Percentiles rank a stretch among this genome's conserved stretches.
Conservation (phyloP, 2,113 vertebrate species). For the Halichoeres trimaculatus region DNA sequence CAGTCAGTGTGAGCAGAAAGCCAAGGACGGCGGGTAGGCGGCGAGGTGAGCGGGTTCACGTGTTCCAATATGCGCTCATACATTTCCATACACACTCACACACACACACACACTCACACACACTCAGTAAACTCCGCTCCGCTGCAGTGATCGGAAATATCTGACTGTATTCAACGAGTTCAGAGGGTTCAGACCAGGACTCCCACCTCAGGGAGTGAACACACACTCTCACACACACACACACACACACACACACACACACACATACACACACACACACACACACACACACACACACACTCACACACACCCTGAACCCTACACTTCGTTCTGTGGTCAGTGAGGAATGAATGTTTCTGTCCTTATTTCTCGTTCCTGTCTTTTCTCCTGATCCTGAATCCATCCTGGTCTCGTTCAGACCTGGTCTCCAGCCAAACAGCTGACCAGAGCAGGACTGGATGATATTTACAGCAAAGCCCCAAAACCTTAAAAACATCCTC, state of each 20-base stretch:
- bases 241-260: neutral
- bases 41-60: constrained; percentile 46
- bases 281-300: neutral
- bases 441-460: neutral
- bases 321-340: neutral
- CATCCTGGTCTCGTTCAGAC: neutral
- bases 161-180: neutral
- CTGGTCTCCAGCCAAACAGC: neutral
- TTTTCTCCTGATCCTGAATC: neutral
- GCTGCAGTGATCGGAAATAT: constrained; percentile 7
- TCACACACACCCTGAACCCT: neutral
- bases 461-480: neutral
- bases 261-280: neutral
- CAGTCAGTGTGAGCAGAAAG: constrained; percentile 34
- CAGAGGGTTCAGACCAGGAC: constrained; percentile 30
- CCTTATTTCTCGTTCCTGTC: neutral
- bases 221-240: too few relatives aligned
- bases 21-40: constrained; percentile 39
- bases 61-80: neutral
- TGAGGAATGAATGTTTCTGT: constrained; percentile 8
- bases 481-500: neutral
- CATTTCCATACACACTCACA: neutral
- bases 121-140: neutral
- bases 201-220: neutral
- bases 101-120: neutral